Conservation (phyloP, 2,113 vertebrate species). For the Cettia cetti region DNA sequence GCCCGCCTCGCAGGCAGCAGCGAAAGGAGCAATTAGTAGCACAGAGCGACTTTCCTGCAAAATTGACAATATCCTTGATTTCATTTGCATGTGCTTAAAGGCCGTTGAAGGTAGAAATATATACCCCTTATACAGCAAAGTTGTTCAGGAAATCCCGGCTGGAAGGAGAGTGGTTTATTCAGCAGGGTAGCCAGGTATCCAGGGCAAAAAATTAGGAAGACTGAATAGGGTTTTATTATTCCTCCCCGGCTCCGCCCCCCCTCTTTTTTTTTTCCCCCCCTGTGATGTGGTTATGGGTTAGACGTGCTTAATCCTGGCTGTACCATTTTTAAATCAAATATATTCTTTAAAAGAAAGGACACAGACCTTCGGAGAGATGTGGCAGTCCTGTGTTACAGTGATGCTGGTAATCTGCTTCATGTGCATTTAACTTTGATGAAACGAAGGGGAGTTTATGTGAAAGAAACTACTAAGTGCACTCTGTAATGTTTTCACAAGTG, state of each 20-base stretch:
- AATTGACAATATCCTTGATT: background rate
- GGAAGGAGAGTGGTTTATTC: background rate
- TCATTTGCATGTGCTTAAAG: slow-evolving; percentile 48
- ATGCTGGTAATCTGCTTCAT: slow-evolving; percentile 45
- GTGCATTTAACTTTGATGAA: slow-evolving; percentile 68
- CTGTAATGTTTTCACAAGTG: slow-evolving; percentile 98
- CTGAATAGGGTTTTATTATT: background rate
- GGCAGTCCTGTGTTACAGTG: background rate
- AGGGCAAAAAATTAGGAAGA: background rate
- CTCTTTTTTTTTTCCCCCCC: background rate
- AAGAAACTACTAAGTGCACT: slow-evolving; percentile 85
- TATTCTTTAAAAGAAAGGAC: background rate
- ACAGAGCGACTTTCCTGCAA: background rate
- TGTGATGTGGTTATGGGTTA: background rate
- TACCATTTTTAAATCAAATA: background rate
- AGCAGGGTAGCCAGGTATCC: background rate
- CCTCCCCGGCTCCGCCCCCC: accelerated
- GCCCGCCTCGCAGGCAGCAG: background rate
- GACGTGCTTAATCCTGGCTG: background rate
- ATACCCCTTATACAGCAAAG: background rate
- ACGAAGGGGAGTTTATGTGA: slow-evolving; percentile 72
- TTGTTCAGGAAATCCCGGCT: background rate
- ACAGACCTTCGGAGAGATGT: background rate
- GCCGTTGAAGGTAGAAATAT: background rate
- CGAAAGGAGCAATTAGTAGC: slow-evolving; percentile 16